phyloP scores from a whole-genome alignment of 1,140 invertebrate genomes.

The Bombus picipes region DNA sequence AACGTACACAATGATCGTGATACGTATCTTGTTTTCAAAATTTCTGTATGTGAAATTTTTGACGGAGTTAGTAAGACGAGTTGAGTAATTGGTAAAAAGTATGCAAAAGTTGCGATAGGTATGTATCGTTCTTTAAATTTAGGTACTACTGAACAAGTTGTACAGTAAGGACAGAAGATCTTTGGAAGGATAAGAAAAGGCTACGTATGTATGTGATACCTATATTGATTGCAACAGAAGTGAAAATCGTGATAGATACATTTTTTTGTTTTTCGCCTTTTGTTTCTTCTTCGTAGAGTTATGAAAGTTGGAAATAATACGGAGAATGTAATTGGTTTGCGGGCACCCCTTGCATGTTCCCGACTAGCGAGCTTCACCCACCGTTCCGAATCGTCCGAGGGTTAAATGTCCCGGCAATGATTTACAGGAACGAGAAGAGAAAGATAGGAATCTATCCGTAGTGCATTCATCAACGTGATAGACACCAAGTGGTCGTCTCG shows the following conservation, averaged over 20 bases:
- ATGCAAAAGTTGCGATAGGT: too few relatives aligned
- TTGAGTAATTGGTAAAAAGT: too few relatives aligned
- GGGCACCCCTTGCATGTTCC: background rate
- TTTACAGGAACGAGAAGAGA: constrained; percentile 64
- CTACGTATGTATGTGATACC: too few relatives aligned
- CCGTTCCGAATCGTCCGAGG: constrained; percentile 35
- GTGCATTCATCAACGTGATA: constrained; percentile 64
- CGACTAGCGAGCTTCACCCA: background rate
- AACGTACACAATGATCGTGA: background rate
- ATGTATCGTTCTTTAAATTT: too few relatives aligned
- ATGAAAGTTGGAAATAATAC: background rate
- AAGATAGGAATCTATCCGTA: constrained; percentile 66
- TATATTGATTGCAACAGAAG: too few relatives aligned
- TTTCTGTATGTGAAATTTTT: background rate
- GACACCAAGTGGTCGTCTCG: constrained; percentile 36
- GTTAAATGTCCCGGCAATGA: constrained; percentile 75
- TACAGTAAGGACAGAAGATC: too few relatives aligned
- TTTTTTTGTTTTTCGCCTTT: background rate
- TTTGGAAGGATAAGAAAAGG: too few relatives aligned
- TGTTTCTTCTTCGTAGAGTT: background rate
- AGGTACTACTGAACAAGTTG: too few relatives aligned
- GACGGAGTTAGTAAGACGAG: background rate
- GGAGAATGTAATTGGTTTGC: constrained; percentile 1
- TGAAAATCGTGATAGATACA: background rate
- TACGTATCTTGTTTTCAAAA: background rate